phyloP scores from a whole-genome alignment of 2,797 vertebrate species.

The Parauchenoglanis punctatus region DNA sequence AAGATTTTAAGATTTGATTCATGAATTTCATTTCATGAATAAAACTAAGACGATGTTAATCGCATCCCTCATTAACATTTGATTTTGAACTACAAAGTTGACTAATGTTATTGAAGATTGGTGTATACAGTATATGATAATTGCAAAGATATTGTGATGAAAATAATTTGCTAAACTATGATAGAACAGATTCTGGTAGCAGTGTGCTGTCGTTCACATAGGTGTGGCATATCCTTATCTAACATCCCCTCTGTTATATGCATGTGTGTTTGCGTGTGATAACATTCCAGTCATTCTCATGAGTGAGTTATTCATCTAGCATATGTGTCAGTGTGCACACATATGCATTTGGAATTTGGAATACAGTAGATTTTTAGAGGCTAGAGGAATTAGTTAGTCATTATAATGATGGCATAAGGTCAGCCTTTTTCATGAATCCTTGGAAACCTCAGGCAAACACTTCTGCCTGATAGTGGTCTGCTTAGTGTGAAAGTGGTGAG shows the following conservation, averaged over 20 bases:
- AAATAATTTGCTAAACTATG: not conserved
- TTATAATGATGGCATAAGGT: conserved; percentile 17
- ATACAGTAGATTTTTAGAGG: not conserved
- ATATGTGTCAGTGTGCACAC: conserved; percentile 12
- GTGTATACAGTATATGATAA: not conserved
- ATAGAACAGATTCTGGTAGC: not conserved
- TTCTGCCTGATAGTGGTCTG: conserved; percentile 11
- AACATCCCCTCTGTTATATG: conserved; percentile 26
- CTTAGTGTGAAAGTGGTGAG: conserved; percentile 18
- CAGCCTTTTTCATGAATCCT: conserved; percentile 3
- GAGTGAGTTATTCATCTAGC: conserved; percentile 46
- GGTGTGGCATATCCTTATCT: conserved; percentile 53
- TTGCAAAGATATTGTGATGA: not conserved
- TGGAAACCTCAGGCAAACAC: conserved; percentile 28
- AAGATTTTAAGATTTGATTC: too few relatives aligned
- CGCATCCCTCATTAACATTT: not conserved
- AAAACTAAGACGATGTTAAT: not conserved
- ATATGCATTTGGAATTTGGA: not conserved
- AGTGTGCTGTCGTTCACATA: conserved; percentile 26
- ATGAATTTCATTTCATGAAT: too few relatives aligned
- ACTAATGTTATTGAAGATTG: not conserved
- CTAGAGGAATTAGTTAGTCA: not conserved
- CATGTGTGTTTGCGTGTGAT: conserved; percentile 40
- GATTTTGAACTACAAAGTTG: not conserved
- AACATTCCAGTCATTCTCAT: conserved; percentile 59